Percentiles rank a stretch among this genome's conserved stretches.
phyloP scores from a whole-genome alignment of 2,113 vertebrate genomes.

The Hippocampus zosterae region DNA sequence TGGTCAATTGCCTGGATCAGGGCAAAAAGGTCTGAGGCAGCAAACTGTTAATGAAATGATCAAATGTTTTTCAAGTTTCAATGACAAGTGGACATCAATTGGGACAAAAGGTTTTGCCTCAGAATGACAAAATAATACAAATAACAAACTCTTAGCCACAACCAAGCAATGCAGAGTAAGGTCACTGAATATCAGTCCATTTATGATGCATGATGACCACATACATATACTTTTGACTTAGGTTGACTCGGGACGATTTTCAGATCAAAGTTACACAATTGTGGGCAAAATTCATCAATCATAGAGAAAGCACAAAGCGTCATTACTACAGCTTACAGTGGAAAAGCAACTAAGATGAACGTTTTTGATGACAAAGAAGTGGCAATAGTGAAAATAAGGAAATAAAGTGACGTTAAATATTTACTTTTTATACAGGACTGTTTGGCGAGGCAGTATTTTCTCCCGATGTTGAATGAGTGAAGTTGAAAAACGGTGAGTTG shows the following conservation, averaged over 20 bases:
- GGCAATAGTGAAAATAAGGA: background rate
- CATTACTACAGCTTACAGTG: background rate
- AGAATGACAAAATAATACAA: background rate
- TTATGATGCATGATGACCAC: background rate
- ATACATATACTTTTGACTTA: background rate
- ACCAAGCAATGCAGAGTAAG: background rate
- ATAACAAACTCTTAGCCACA: background rate
- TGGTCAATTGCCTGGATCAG: slow-evolving; percentile 2
- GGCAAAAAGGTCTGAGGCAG: background rate
- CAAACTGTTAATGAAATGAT: slow-evolving; percentile 6
- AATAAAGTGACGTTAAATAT: background rate
- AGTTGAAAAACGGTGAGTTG: background rate
- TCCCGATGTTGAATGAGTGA: no score
- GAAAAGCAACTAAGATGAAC: background rate
- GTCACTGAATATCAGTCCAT: background rate
- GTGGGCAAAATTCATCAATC: background rate
- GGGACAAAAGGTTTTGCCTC: slow-evolving; percentile 6
- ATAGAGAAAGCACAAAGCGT: background rate
- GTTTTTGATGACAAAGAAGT: background rate
- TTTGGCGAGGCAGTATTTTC: background rate
- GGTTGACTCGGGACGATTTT: background rate
- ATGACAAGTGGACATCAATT: background rate
- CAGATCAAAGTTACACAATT: background rate
- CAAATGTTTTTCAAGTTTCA: background rate
- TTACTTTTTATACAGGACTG: background rate